Conservation (phyloP, 2,888 invertebrate species). For the Osmoderma eremita region DNA sequence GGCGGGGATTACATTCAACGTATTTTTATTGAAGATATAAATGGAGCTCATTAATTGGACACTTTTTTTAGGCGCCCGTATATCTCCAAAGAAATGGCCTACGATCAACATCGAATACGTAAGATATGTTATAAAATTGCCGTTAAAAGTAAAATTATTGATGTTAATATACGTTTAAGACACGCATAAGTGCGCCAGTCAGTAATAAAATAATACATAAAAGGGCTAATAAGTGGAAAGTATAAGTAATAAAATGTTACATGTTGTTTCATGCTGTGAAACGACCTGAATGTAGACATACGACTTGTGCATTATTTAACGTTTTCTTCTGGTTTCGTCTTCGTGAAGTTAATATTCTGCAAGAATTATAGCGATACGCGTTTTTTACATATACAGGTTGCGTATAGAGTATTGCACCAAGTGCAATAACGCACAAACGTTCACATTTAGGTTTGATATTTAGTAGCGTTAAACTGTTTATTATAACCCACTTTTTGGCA, state of each 20-base stretch:
- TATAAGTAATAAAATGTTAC: constrained; percentile 33
- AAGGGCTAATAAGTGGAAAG: constrained; percentile 34
- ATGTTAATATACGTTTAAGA: constrained; percentile 33
- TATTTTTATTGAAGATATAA: not conserved
- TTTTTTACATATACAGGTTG: no score
- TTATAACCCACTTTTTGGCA: no score
- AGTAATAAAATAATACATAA: constrained; percentile 34
- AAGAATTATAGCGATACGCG: no score
- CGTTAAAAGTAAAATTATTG: constrained; percentile 35
- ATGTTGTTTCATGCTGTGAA: constrained; percentile 29
- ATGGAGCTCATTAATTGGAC: constrained; percentile 30
- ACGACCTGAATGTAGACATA: constrained; percentile 20
- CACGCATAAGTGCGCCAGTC: constrained; percentile 13
- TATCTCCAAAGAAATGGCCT: constrained; percentile 26
- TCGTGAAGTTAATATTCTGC: no score
- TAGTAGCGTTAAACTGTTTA: no score
- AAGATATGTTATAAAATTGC: constrained; percentile 28
- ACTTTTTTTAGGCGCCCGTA: constrained; percentile 34
- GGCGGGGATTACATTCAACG: not conserved
- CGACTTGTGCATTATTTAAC: constrained; percentile 22
- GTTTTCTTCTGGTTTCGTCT: not conserved
- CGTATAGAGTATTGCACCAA: no score
- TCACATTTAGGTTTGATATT: no score
- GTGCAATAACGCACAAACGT: no score
- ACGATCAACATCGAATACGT: constrained; percentile 6